Percentiles rank a stretch among this genome's conserved stretches.
phyloP scores from a whole-genome alignment of 2,797 vertebrate species.

The Esox lucius region DNA sequence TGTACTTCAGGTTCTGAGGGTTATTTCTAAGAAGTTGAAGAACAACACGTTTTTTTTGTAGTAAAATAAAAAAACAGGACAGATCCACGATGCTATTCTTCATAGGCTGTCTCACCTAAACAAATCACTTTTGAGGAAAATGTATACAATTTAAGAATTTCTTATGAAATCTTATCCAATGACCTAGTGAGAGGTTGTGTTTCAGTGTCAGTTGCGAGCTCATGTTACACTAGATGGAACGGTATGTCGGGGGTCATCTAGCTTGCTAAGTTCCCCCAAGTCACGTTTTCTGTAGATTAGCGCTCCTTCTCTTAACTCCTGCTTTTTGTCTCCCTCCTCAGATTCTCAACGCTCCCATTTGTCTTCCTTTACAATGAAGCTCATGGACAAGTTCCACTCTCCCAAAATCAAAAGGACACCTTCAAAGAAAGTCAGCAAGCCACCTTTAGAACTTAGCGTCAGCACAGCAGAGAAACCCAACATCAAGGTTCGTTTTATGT shows the following conservation, averaged over 20 bases:
- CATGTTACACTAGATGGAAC: background rate
- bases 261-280: background rate
- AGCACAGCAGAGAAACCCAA: slow-evolving; percentile 77
- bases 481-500: slow-evolving; percentile 71
- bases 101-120: background rate
- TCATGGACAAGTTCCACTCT: slow-evolving; percentile 91
- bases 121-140: background rate
- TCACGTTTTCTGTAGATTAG: background rate
- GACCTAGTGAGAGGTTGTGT: background rate
- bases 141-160: background rate
- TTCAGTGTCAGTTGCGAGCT: background rate
- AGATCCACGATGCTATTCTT: background rate
- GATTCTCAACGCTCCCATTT: slow-evolving; percentile 90
- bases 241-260: background rate
- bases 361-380: slow-evolving; percentile 88
- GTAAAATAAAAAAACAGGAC: background rate
- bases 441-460: slow-evolving; percentile 75
- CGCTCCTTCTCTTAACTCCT: background rate
- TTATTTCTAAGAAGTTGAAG: background rate
- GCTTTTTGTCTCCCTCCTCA: slow-evolving; percentile 40
- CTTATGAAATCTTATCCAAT: background rate
- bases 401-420: slow-evolving; percentile 83
- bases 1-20: background rate
- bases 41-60: background rate
- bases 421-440: slow-evolving; percentile 80